Evolutionary conservation across 2,888 invertebrate species (phyloP).

Genomic region (Cenopis cana): DNA sequence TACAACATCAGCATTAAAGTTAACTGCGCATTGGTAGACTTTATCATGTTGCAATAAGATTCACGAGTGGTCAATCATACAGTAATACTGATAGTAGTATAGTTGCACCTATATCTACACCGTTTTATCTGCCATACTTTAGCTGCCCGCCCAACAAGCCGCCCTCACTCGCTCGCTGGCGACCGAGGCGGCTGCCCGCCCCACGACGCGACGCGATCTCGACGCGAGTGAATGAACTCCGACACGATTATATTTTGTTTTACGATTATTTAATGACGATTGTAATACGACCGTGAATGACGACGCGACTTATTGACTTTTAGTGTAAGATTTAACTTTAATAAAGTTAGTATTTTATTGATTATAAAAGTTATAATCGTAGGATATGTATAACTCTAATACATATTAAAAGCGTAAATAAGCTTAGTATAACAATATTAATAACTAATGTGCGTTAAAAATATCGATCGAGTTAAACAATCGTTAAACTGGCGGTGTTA

Average conservation of each 20-base stretch:
- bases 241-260: slow-evolving; percentile 5
- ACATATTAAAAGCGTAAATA: slow-evolving; percentile 40
- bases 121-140: background rate
- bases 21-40: no score
- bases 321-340: slow-evolving; percentile 13
- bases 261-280: slow-evolving; percentile 12
- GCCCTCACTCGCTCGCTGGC: slow-evolving; percentile 68
- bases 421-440: slow-evolving; percentile 52
- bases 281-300: background rate
- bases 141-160: slow-evolving; percentile 23
- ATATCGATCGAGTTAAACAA: slow-evolving; percentile 67
- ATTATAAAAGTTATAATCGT: slow-evolving; percentile 6
- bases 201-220: slow-evolving; percentile 43
- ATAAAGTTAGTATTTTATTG: background rate
- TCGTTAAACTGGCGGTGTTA: slow-evolving; percentile 60
- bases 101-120: background rate
- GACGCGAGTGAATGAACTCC: slow-evolving; percentile 34
- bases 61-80: no score
- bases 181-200: slow-evolving; percentile 69
- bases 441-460: slow-evolving; percentile 63
- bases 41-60: no score
- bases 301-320: slow-evolving; percentile 1
- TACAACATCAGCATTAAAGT: no score
- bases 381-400: slow-evolving; percentile 13
- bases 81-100: no score